Evolutionary conservation across 2,113 vertebrate genomes (phyloP), one percentile per base, ranked within the genome.

Genomic region (Rhombomys opimus): DNA sequence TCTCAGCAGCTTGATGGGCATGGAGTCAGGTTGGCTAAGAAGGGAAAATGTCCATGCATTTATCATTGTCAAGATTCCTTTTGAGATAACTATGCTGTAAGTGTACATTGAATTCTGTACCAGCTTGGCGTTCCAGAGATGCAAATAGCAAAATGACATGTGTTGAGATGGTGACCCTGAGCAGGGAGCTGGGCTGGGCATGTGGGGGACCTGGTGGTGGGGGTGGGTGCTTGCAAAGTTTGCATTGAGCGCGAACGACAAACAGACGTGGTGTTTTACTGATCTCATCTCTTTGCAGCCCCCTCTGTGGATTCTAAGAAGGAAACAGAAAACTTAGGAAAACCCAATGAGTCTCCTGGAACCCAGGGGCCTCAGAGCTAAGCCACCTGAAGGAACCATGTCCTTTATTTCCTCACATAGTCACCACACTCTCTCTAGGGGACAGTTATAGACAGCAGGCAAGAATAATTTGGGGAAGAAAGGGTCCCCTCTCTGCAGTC

Each of bases 21-120:
- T 17, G 38, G 50, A 80, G 78, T 89, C 59, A 70, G 20, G 30
- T 22, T 91, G 72, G 50, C 78, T 86, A 78, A 67, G 14, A 10
- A 15, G 30, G 32, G n/a, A 90, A 95, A 95, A 91, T 85, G 72
- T 54, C 92, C 50, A 38, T 1, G 32, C 52, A 89, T 95, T 96
- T 94, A 89, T 96, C 96, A 96, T 25, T 92, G 95, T 95, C 95
- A 95, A 92, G 97, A 89, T 32, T 77, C n/a, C 38, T 86, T 96
- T 89, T 18, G 41, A 95, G 91, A 89, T 96, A 97, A 92, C 30
- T 91, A 84, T 87, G 84, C 82, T 63, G n/a, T 92, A 91, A 93
- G 57, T 89, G 73, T 76, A 93, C 63, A 80, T 89, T 95, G 95
- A 89, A 92, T 68, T 96, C 95, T 94, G 72, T 27, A 6, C 27